A percentile compares a stretch with the other conserved stretches of the same genome.
Conservation (phyloP, 2,888 invertebrate species). For the Temnothorax unifasciatus region DNA sequence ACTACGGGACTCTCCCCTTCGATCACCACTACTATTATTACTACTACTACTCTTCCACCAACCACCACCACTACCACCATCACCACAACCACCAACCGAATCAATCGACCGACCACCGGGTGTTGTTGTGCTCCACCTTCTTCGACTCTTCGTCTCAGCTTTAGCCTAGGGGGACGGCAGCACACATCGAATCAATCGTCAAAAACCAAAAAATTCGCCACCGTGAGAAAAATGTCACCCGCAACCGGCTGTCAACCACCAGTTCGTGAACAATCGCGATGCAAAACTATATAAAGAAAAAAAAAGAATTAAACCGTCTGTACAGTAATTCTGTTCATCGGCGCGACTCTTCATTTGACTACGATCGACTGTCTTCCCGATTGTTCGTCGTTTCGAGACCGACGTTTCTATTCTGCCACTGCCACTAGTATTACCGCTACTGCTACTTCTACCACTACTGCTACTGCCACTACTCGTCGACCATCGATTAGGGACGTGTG, state of each 20-base stretch:
- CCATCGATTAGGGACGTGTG: conserved; percentile 79
- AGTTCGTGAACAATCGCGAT: conserved; percentile 43
- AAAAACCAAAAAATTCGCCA: conserved; percentile 22
- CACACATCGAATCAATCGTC: conserved; percentile 20
- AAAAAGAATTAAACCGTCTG: conserved; percentile 29
- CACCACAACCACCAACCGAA: conserved; percentile 28
- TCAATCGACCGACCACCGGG: conserved; percentile 25
- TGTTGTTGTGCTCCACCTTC: conserved; percentile 42
- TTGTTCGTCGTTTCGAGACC: conserved; percentile 50
- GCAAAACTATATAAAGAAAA: conserved; percentile 26
- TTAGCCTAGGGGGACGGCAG: conserved; percentile 36
- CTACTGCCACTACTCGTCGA: conserved; percentile 83
- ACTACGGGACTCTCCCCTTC: conserved; percentile 48
- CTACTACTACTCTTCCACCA: conserved; percentile 47
- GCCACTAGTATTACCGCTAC: conserved; percentile 79
- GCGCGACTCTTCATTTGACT: conserved; percentile 66
- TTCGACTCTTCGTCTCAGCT: conserved; percentile 55
- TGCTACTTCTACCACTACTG: conserved; percentile 80
- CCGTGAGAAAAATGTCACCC: conserved; percentile 45
- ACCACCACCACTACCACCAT: conserved; percentile 36
- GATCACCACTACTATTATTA: conserved; percentile 56
- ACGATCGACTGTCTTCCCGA: conserved; percentile 68
- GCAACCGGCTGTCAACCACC: conserved; percentile 22
- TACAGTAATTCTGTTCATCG: conserved; percentile 46
- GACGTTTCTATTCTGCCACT: conserved; percentile 75